Conservation (phyloP, 1,140 invertebrate genomes). For the Neotoxoptera formosana region DNA sequence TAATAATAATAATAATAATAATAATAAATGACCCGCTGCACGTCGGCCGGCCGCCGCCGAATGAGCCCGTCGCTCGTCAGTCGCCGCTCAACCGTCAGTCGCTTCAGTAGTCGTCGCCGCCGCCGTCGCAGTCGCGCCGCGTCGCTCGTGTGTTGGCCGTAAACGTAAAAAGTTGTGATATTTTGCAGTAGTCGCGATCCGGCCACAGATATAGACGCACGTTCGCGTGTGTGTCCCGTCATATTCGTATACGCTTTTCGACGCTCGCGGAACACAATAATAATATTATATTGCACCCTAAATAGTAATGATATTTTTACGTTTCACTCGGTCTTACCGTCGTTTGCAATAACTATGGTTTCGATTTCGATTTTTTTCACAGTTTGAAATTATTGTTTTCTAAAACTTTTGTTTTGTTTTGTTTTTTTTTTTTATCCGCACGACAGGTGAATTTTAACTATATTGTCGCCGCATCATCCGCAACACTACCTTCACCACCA, state of each 20-base stretch:
- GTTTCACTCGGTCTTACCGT: background rate
- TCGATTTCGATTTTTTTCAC: background rate
- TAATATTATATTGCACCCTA: background rate
- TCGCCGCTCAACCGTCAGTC: background rate
- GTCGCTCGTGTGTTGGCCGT: background rate
- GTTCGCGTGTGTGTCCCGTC: background rate
- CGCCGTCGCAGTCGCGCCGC: background rate
- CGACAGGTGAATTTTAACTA: background rate
- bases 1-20: conserved; percentile 12
- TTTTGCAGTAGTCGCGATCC: conserved; percentile 38
- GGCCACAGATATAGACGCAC: background rate
- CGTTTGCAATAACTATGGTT: background rate
- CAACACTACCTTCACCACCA: background rate
- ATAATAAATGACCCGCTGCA: background rate
- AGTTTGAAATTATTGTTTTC: background rate
- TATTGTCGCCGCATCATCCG: no score
- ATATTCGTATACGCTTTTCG: background rate
- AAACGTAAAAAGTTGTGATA: background rate
- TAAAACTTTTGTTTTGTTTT: background rate
- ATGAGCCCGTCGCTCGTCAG: background rate
- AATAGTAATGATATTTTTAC: background rate
- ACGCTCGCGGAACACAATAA: background rate
- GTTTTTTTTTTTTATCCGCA: background rate
- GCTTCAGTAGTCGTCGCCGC: background rate
- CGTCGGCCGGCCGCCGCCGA: background rate